These are phyloP conservation scores for Drosophila albomicans DNA, from an alignment of 1,140 invertebrate genomes.

Conservation along the genomic window DNA sequence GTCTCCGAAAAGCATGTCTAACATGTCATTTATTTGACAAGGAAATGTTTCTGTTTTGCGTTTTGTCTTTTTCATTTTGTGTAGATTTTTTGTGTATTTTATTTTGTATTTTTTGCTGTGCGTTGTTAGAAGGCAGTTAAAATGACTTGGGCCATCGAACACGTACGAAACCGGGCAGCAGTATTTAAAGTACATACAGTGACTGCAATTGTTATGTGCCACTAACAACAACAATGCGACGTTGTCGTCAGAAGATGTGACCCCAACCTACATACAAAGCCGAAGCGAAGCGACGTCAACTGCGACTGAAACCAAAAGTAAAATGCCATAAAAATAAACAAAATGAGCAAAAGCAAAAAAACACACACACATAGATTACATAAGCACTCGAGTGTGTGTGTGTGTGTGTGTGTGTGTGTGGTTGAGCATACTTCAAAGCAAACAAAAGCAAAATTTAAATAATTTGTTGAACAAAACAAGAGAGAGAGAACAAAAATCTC, in stretches of 20 bases:
- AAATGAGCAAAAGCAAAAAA: slow-evolving; percentile 55
- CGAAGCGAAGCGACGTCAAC: slow-evolving; percentile 27
- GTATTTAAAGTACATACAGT: slow-evolving; percentile 39
- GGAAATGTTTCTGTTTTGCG: slow-evolving; percentile 26
- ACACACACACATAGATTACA: slow-evolving; percentile 56
- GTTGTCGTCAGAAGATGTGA: slow-evolving; percentile 74
- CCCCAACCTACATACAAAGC: slow-evolving; percentile 75
- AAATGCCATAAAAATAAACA: slow-evolving; percentile 73
- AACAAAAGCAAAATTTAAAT: slow-evolving; percentile 56
- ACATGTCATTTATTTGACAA: slow-evolving; percentile 8
- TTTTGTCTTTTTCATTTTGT: slow-evolving; percentile 5
- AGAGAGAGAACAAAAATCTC: slow-evolving; percentile 28
- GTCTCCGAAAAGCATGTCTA: background rate
- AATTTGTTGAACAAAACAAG: slow-evolving; percentile 51
- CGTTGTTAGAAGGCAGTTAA: slow-evolving; percentile 46
- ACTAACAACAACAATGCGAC: slow-evolving; percentile 41
- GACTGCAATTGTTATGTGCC: slow-evolving; percentile 55
- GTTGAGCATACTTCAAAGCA: slow-evolving; percentile 61
- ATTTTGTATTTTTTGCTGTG: background rate
- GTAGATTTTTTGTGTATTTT: slow-evolving; percentile 12
- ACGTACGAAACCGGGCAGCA: slow-evolving; percentile 40
- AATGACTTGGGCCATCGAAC: slow-evolving; percentile 58
- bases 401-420: slow-evolving; percentile 23
- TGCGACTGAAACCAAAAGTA: slow-evolving; percentile 74
- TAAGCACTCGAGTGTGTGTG: slow-evolving; percentile 46